phyloP scores from a whole-genome alignment of 1,140 invertebrate species.

The Battus philenor region DNA sequence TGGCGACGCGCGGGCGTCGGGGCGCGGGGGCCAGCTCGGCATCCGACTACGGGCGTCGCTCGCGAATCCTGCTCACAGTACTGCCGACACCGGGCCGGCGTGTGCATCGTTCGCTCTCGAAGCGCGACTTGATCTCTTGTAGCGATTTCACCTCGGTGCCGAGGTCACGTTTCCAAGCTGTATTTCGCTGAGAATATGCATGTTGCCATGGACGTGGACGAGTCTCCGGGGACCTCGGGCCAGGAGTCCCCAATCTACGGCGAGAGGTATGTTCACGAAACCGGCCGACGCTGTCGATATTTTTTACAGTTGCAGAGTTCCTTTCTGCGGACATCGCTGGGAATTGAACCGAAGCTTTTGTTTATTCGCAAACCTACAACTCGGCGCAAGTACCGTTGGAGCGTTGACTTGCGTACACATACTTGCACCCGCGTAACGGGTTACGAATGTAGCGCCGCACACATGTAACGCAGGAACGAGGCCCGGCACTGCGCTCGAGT shows the following conservation, averaged over 20 bases:
- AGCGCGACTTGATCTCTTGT: not conserved
- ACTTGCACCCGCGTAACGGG: slow-evolving; percentile 3
- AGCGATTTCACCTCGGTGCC: not conserved
- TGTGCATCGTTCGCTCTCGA: slow-evolving; percentile 18
- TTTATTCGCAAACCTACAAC: slow-evolving; percentile 9
- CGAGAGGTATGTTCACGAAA: slow-evolving; percentile 43
- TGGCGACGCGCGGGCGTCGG: slow-evolving; percentile 27
- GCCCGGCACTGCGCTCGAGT: too few relatives aligned
- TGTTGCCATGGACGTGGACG: slow-evolving; percentile 47
- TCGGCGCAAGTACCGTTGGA: slow-evolving; percentile 7
- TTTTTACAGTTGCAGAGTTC: not conserved
- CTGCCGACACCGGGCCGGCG: slow-evolving; percentile 15
- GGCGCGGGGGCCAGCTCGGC: too few relatives aligned
- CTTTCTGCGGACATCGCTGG: not conserved
- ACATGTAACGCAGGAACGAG: not conserved
- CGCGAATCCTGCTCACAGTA: slow-evolving; percentile 6
- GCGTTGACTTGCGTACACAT: slow-evolving; percentile 5
- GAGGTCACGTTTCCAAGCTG: not conserved
- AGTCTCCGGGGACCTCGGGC: slow-evolving; percentile 49
- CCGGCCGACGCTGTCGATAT: not conserved
- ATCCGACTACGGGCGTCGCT: slow-evolving; percentile 18
- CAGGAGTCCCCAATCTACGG: slow-evolving; percentile 49
- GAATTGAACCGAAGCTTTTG: slow-evolving; percentile 4
- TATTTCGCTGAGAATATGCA: slow-evolving; percentile 6
- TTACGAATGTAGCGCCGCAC: slow-evolving; percentile 4